phyloP scores from a whole-genome alignment of 37 sponge, comb jelly and placozoan genomes.

The Halichondria panicea region DNA sequence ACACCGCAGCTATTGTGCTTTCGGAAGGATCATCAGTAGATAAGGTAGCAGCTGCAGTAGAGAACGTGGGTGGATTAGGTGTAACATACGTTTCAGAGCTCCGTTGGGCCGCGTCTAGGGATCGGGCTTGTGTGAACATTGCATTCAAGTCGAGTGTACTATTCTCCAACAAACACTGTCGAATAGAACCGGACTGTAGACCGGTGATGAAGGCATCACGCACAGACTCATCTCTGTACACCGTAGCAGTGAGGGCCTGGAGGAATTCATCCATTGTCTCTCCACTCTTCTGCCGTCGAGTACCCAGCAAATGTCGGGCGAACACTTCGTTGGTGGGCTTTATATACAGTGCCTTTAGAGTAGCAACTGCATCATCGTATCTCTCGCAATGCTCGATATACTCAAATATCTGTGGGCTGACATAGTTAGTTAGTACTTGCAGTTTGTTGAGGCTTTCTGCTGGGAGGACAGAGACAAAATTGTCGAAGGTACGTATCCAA shows the following conservation, averaged over 20 bases:
- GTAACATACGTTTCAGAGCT: constrained; percentile 3
- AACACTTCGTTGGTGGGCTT: constrained; percentile 1
- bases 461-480: neutral
- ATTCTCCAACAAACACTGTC: constrained; percentile 8
- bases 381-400: neutral
- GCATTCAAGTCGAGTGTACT: constrained; percentile 11
- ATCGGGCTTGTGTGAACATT: constrained; percentile 11
- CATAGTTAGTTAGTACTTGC: neutral
- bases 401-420: neutral
- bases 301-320: constrained; percentile 2
- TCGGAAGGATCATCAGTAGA: neutral
- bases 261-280: constrained; percentile 3
- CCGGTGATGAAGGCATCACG: constrained; percentile 2
- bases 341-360: neutral
- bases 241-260: neutral
- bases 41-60: neutral
- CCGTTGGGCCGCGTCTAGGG: constrained; percentile 12
- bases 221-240: neutral
- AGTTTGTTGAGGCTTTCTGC: neutral
- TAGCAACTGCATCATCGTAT: neutral
- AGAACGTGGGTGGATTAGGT: too few species aligned
- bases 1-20: neutral
- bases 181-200: neutral
- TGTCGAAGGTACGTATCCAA: neutral
- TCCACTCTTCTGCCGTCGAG: neutral